These are phyloP conservation scores for Rhinichthys klamathensis DNA, from an alignment of 2,113 vertebrate genomes.

Conservation along the genomic window DNA sequence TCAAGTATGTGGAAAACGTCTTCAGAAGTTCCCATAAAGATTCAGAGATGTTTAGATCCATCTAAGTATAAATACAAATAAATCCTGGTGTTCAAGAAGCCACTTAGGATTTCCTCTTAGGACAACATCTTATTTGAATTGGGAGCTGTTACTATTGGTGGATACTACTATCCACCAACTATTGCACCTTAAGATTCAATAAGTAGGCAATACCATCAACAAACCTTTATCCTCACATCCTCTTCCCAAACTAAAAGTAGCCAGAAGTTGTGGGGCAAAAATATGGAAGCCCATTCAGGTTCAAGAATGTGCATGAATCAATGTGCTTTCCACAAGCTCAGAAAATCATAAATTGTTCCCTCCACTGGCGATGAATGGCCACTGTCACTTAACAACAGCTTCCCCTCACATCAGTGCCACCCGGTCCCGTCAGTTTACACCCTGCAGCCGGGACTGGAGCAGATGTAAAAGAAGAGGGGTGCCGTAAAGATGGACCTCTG, in stretches of 20 bases:
- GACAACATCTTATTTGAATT: too few relatives aligned
- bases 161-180: not conserved
- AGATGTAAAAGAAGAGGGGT: not conserved
- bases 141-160: not conserved
- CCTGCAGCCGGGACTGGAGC: not conserved
- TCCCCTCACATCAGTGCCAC: slow-evolving; percentile 57
- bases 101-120: not conserved
- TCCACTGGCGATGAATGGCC: slow-evolving; percentile 64
- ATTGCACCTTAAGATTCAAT: not conserved
- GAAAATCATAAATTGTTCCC: slow-evolving; percentile 70
- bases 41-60: not conserved
- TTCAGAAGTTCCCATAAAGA: not conserved
- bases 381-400: slow-evolving; percentile 52
- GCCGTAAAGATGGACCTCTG: slow-evolving; percentile 72
- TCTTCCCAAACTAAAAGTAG: not conserved
- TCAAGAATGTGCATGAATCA: slow-evolving; percentile 56
- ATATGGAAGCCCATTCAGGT: slow-evolving; percentile 69
- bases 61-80: not conserved
- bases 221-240: not conserved
- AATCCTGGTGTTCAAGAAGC: slow-evolving; percentile 19
- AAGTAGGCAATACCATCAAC: not conserved
- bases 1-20: not conserved
- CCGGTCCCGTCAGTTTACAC: not conserved
- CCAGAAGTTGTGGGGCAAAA: not conserved
- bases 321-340: slow-evolving; percentile 59